Evolutionary conservation across 1,140 invertebrate genomes (phyloP).

Genomic region (Papilio polytes): DNA sequence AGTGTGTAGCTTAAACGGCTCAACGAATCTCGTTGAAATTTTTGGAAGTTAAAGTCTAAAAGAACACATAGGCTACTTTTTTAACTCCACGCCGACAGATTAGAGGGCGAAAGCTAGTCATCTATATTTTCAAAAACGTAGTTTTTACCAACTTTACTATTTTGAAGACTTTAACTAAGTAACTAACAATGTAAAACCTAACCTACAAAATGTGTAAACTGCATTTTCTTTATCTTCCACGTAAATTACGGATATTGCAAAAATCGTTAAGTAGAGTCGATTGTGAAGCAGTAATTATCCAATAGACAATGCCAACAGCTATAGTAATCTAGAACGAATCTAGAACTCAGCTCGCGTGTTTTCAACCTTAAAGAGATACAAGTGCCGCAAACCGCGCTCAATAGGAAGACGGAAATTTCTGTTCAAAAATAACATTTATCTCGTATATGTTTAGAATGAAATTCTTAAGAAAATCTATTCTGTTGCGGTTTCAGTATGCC

Average conservation of each 20-base stretch:
- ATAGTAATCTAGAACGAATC: conserved; percentile 14
- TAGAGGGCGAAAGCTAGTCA: too few species aligned
- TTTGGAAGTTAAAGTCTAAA: too few species aligned
- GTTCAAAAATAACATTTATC: conserved; percentile 10
- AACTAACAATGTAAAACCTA: neutral
- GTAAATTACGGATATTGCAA: conserved; percentile 10
- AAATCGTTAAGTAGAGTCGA: neutral
- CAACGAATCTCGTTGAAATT: too few species aligned
- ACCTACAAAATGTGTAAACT: neutral
- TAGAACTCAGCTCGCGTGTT: conserved; percentile 7
- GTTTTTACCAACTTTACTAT: too few species aligned
- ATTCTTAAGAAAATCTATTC: conserved; percentile 33
- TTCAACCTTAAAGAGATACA: conserved; percentile 4
- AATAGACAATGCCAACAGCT: conserved; percentile 15
- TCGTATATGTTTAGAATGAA: conserved; percentile 9
- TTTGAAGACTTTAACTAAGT: neutral
- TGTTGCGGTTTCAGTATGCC: conserved; percentile 58
- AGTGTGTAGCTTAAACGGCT: too few species aligned
- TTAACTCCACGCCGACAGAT: too few species aligned
- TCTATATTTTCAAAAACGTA: too few species aligned
- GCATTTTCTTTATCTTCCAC: neutral
- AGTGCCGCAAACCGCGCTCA: conserved; percentile 12
- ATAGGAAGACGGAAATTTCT: neutral
- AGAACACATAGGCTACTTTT: too few species aligned
- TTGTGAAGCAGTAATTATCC: conserved; percentile 20